These are phyloP conservation scores for Fragum sueziense DNA, from an alignment of 2,888 invertebrate species.

Conservation along the genomic window DNA sequence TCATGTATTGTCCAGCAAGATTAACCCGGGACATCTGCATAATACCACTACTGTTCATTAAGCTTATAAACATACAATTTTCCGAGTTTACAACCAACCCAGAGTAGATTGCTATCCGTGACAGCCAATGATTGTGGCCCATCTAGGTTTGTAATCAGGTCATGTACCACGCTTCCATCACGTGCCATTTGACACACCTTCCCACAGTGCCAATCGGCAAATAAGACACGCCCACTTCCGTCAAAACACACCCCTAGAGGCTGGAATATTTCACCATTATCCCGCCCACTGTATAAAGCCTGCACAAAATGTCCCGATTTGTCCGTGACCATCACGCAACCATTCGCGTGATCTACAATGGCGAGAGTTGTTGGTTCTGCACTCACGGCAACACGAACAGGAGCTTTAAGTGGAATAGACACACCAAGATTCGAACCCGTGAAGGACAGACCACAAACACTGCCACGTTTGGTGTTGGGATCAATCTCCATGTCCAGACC, in stretches of 20 bases:
- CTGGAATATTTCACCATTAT: slow-evolving; percentile 17
- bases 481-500: not conserved
- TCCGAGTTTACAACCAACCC: slow-evolving; percentile 52
- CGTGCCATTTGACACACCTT: slow-evolving; percentile 30
- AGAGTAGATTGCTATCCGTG: slow-evolving; percentile 28
- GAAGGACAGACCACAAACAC: slow-evolving; percentile 29
- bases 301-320: slow-evolving; percentile 31
- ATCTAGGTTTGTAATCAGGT: slow-evolving; percentile 30
- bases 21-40: not conserved
- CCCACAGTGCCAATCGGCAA: slow-evolving; percentile 46
- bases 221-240: slow-evolving; percentile 34
- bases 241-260: slow-evolving; percentile 57
- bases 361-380: slow-evolving; percentile 15
- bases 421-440: slow-evolving; percentile 36
- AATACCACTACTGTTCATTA: not conserved
- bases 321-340: slow-evolving; percentile 40
- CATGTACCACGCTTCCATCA: slow-evolving; percentile 32
- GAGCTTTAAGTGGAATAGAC: slow-evolving; percentile 28
- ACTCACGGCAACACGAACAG: slow-evolving; percentile 41
- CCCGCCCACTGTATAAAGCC: slow-evolving; percentile 37
- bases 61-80: slow-evolving; percentile 33
- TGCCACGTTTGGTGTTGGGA: slow-evolving; percentile 29
- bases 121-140: slow-evolving; percentile 50
- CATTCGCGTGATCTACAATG: slow-evolving; percentile 47
- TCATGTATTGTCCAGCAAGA: too few relatives aligned